A percentile compares a stretch with the other conserved stretches of the same genome.
These are phyloP conservation scores for Melanogrammus aeglefinus DNA, from an alignment of 2,797 vertebrate genomes.

Conservation along the genomic window DNA sequence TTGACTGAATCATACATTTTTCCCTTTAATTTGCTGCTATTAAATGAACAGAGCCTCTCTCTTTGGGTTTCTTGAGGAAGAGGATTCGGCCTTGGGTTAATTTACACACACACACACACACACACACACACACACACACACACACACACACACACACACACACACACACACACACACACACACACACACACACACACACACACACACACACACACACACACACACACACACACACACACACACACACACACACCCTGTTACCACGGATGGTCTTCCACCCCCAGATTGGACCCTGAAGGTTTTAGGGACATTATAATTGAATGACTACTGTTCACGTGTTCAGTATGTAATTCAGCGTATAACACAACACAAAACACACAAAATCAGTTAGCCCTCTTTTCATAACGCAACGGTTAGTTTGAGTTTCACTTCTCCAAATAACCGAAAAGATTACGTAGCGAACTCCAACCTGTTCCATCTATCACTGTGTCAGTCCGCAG, in stretches of 20 bases:
- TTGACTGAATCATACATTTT: conserved; percentile 78
- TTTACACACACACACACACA: conserved; percentile 17
- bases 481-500: neutral
- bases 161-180: conserved; percentile 4
- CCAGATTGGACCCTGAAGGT: neutral
- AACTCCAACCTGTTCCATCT: neutral
- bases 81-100: conserved; percentile 59
- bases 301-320: neutral
- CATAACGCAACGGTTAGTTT: neutral
- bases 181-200: conserved; percentile 4
- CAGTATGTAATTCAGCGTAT: neutral
- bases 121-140: conserved; percentile 10
- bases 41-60: conserved; percentile 74
- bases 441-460: neutral
- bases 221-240: neutral
- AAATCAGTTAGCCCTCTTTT: neutral
- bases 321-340: neutral
- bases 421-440: neutral
- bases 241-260: neutral
- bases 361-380: neutral
- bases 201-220: conserved; percentile 5
- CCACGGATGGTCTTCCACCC: neutral
- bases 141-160: conserved; percentile 5
- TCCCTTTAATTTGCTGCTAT: conserved; percentile 76
- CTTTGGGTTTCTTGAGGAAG: conserved; percentile 57